Evolutionary conservation across 2,797 vertebrate genomes (phyloP).

Genomic region (Sebastes diploproa): DNA sequence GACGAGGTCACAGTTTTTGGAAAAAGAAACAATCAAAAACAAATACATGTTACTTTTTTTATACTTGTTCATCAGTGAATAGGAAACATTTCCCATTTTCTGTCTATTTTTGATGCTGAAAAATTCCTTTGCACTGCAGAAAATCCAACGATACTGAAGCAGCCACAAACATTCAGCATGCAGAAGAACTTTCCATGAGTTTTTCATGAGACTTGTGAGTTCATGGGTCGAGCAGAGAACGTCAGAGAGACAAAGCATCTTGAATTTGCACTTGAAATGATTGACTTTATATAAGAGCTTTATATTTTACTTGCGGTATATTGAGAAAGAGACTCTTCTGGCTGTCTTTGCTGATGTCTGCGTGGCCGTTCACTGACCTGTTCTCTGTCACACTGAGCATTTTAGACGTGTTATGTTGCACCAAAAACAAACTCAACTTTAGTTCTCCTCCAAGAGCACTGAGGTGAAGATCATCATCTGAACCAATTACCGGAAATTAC

Average conservation of each 20-base stretch:
- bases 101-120: background rate
- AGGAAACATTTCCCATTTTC: background rate
- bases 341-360: background rate
- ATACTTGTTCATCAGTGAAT: background rate
- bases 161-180: too few relatives aligned
- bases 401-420: background rate
- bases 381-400: background rate
- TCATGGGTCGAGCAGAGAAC: background rate
- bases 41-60: background rate
- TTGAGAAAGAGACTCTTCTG: background rate
- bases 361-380: background rate
- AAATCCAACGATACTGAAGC: background rate
- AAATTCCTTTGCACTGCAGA: background rate
- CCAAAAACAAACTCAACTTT: background rate
- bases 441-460: background rate
- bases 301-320: background rate
- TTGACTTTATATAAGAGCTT: background rate
- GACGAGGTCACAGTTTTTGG: slow-evolving; percentile 19
- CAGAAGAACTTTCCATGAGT: background rate
- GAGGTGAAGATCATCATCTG: background rate
- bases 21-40: background rate
- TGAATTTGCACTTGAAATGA: background rate
- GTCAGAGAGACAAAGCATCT: background rate
- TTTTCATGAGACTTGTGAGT: background rate
- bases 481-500: background rate